These are phyloP conservation scores for Chionodraco myersi DNA, from an alignment of 2,113 vertebrate species.

Conservation along the genomic window DNA sequence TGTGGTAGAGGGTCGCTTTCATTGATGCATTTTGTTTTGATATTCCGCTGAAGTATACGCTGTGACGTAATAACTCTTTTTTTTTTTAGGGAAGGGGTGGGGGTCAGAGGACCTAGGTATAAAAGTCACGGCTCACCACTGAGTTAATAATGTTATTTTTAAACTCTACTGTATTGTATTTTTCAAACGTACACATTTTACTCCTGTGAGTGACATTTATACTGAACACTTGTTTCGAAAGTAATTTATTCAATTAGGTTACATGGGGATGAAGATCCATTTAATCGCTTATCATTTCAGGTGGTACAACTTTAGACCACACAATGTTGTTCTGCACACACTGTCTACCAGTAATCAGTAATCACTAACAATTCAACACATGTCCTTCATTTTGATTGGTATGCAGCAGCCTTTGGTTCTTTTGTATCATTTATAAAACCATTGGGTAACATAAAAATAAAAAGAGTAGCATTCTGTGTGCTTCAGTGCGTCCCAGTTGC, in stretches of 20 bases:
- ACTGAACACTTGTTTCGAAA: background rate
- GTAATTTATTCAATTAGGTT: background rate
- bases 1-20: too few species aligned
- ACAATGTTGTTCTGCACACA: background rate
- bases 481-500: conserved; percentile 27
- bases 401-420: background rate
- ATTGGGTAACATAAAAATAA: background rate
- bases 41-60: too few species aligned
- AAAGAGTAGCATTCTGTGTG: background rate
- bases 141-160: too few species aligned
- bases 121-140: too few species aligned
- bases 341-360: too few species aligned
- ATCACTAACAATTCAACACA: too few species aligned
- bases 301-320: conserved; percentile 2
- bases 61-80: too few species aligned
- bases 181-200: background rate
- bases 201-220: background rate
- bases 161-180: too few species aligned
- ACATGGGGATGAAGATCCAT: background rate
- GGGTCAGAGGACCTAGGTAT: too few species aligned
- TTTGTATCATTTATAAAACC: background rate
- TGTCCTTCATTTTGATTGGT: background rate
- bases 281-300: background rate
- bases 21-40: too few species aligned
- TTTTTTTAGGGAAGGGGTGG: too few species aligned